Conservation (phyloP, 35 echinoderm and acorn worm genomes). For the Lytechinus variegatus region DNA sequence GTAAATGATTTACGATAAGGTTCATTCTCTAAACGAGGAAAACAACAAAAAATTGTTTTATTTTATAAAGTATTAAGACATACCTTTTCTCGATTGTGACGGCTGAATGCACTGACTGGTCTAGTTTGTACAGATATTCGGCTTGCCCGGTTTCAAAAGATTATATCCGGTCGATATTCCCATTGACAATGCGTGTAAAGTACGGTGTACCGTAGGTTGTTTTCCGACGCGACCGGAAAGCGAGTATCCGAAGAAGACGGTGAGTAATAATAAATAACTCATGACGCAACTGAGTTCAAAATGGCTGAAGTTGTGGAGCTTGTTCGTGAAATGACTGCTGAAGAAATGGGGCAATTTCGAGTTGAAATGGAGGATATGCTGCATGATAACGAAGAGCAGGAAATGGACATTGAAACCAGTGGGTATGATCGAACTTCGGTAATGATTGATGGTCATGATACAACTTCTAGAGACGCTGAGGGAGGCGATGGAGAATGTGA, state of each 20-base stretch:
- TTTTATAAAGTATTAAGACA: neutral
- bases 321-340: constrained; percentile 38
- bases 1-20: neutral
- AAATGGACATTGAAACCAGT: constrained; percentile 52
- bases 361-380: constrained; percentile 48
- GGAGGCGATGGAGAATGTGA: neutral
- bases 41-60: neutral
- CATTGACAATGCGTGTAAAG: neutral
- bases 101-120: too few relatives aligned
- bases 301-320: constrained; percentile 33
- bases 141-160: neutral
- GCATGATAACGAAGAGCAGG: constrained; percentile 56
- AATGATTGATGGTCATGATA: constrained; percentile 63
- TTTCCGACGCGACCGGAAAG: neutral
- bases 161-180: neutral
- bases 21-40: neutral
- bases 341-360: constrained; percentile 48
- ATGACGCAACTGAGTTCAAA: constrained; percentile 30
- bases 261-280: neutral
- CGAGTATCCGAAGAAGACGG: neutral
- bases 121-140: neutral
- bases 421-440: constrained; percentile 81
- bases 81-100: neutral
- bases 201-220: neutral
- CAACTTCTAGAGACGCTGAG: neutral